phyloP scores from a whole-genome alignment of 2,113 vertebrate genomes.

The Trochalopteron elliotii region DNA sequence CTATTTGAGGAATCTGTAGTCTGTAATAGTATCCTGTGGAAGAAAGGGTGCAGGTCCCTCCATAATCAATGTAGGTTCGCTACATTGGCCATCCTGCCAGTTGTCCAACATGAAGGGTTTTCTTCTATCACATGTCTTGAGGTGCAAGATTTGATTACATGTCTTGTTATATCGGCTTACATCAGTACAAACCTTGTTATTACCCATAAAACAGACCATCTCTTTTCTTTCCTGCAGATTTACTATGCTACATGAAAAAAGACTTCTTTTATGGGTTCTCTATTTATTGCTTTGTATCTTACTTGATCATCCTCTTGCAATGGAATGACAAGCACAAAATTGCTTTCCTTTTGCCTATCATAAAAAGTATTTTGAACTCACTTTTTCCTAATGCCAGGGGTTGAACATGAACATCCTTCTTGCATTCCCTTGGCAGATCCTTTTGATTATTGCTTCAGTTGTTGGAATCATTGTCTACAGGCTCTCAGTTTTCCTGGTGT shows the following conservation, averaged over 20 bases:
- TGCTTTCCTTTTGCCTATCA: neutral
- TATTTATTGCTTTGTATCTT: neutral
- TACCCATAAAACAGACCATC: neutral
- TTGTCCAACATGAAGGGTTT: neutral
- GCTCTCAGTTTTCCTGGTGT: constrained; percentile 87
- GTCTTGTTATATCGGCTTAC: neutral
- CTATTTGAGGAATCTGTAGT: neutral
- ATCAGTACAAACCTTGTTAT: neutral
- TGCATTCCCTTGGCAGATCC: constrained; percentile 75
- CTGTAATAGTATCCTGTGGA: neutral
- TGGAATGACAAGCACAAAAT: neutral
- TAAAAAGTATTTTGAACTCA: neutral
- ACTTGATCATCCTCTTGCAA: neutral
- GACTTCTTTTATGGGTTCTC: neutral
- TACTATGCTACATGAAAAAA: neutral
- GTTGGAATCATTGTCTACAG: constrained; percentile 92
- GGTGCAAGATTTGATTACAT: neutral
- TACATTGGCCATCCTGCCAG: neutral
- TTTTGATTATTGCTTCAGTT: constrained; percentile 89
- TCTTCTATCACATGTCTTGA: neutral
- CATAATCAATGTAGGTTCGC: neutral
- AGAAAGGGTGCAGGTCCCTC: neutral
- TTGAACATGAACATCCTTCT: neutral
- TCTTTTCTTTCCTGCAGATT: neutral
- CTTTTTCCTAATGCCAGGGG: neutral